These are phyloP conservation scores for Diceros bicornis DNA, from an alignment of 2,797 vertebrate genomes.

Conservation along the genomic window DNA sequence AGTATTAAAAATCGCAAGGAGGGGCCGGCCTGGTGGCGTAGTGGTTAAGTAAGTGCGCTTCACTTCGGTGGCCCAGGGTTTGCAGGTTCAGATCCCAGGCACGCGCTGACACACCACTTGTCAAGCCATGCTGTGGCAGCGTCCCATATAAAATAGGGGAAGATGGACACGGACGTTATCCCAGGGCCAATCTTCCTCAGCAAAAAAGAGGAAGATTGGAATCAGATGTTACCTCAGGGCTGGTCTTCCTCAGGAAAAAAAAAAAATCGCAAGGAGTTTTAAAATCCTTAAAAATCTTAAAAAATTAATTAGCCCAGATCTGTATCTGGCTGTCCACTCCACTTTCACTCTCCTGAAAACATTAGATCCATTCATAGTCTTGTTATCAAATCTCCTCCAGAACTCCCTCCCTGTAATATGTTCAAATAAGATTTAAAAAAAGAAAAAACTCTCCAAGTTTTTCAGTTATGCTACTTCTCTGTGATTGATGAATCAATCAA, in stretches of 20 bases:
- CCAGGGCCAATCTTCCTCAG: too few species aligned
- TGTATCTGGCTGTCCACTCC: background rate
- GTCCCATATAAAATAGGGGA: too few species aligned
- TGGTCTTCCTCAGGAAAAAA: too few species aligned
- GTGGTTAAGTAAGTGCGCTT: too few species aligned
- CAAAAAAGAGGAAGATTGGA: too few species aligned
- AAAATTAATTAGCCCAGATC: background rate
- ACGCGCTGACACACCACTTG: too few species aligned
- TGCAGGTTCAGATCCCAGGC: too few species aligned
- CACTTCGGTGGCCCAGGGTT: too few species aligned
- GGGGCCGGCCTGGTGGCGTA: too few species aligned
- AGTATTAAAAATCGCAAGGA: background rate
- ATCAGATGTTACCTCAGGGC: too few species aligned
- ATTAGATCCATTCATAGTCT: background rate
- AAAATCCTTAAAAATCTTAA: conserved; percentile 1
- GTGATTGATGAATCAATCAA: background rate
- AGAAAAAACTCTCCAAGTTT: background rate
- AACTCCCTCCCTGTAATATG: background rate
- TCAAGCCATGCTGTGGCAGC: too few species aligned
- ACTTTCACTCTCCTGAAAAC: background rate
- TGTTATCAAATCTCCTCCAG: background rate
- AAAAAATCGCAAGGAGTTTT: background rate
- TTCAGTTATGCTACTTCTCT: background rate
- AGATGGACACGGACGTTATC: too few species aligned
- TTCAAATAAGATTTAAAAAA: background rate